These are phyloP conservation scores for Bombus pyrosoma DNA, from an alignment of 1,140 invertebrate species.

Conservation along the genomic window DNA sequence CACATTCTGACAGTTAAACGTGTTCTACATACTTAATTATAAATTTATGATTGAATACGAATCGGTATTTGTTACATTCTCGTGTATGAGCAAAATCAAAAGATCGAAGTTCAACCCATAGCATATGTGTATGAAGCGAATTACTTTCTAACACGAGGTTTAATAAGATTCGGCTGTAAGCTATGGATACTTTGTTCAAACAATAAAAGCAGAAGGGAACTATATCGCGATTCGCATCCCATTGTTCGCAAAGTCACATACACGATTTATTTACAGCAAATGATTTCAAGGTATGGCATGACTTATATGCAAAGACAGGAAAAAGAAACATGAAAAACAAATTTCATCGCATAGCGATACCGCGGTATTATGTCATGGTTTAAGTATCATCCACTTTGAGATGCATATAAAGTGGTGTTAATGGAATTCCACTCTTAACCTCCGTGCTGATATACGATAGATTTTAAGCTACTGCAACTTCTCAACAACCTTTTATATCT, in stretches of 20 bases:
- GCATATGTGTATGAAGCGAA: background rate
- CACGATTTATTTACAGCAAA: background rate
- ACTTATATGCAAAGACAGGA: no score
- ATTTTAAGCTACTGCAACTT: constrained; percentile 15
- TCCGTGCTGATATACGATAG: constrained; percentile 16
- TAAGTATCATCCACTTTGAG: background rate
- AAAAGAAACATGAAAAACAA: background rate
- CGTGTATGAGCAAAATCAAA: background rate
- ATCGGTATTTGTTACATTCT: background rate
- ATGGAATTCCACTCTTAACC: constrained; percentile 21
- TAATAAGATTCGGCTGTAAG: no score
- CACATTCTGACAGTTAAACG: background rate
- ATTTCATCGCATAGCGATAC: constrained; percentile 7
- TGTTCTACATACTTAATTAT: background rate
- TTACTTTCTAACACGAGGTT: background rate
- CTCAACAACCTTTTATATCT: background rate
- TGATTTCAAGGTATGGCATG: background rate
- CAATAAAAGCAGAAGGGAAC: background rate
- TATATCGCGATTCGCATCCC: background rate
- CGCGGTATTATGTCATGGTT: background rate
- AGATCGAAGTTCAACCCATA: background rate
- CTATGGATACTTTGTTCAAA: background rate
- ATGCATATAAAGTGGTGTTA: constrained; percentile 1
- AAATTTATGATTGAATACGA: background rate
- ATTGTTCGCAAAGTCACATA: background rate